Evolutionary conservation across 2,113 vertebrate species (phyloP).

Genomic region (Zosterops japonicus): DNA sequence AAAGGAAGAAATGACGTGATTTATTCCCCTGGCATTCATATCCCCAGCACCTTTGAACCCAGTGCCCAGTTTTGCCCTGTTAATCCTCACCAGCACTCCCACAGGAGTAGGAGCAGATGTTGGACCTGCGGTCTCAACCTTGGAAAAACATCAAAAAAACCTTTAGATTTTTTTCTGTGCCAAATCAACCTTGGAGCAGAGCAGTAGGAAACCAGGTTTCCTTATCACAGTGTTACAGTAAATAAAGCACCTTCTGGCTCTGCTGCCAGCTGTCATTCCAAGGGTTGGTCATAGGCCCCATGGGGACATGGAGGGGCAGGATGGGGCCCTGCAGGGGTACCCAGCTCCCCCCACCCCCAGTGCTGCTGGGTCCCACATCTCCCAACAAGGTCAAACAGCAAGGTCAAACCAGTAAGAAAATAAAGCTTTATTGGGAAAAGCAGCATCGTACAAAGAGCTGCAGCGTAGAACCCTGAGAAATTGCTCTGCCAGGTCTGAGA

Average conservation of each 20-base stretch:
- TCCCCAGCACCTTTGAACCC: background rate
- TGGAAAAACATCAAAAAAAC: constrained; percentile 10
- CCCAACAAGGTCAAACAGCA: background rate
- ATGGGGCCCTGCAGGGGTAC: background rate
- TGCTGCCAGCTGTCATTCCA: background rate
- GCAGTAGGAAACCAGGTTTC: background rate
- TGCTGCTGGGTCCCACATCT: background rate
- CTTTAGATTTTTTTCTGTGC: background rate
- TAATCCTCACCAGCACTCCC: background rate
- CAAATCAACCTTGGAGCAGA: background rate
- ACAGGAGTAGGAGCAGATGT: accelerated
- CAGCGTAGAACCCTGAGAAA: accelerated
- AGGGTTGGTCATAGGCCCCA: background rate
- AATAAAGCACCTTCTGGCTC: background rate
- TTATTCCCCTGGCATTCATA: accelerated
- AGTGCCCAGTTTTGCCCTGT: background rate
- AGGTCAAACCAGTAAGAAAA: background rate
- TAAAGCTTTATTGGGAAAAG: background rate
- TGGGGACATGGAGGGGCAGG: accelerated
- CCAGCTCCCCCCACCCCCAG: background rate
- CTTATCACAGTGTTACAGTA: background rate
- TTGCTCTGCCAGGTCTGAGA: accelerated
- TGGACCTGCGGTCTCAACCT: accelerated
- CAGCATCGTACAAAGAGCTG: background rate
- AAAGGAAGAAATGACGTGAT: background rate